These are phyloP conservation scores for Nomada hirtipes DNA, from an alignment of 2,888 invertebrate species.

Conservation along the genomic window DNA sequence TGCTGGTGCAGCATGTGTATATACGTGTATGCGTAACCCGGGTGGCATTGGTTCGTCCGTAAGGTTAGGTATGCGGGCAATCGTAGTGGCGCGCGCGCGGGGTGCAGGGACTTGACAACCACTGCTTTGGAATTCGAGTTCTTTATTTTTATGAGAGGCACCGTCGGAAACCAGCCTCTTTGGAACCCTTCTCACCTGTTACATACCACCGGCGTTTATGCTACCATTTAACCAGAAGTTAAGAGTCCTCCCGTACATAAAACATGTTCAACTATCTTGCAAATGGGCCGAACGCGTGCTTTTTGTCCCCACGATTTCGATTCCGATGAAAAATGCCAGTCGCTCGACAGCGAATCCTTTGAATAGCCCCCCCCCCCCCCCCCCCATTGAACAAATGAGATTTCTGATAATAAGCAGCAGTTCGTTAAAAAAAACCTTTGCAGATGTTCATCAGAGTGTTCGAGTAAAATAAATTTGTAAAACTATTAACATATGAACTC, in stretches of 20 bases:
- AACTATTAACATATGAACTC: background rate
- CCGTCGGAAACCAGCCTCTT: conserved; percentile 75
- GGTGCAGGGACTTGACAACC: conserved; percentile 74
- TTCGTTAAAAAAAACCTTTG: background rate
- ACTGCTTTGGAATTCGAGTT: conserved; percentile 81
- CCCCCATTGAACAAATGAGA: background rate
- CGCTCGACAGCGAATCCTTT: conserved; percentile 9
- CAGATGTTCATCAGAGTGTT: background rate
- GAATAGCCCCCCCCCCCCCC: too few species aligned
- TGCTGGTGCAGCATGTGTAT: background rate
- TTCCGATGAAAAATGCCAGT: conserved; percentile 38
- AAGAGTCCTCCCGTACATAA: conserved; percentile 64
- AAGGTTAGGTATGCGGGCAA: conserved; percentile 39
- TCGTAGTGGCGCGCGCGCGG: conserved; percentile 30
- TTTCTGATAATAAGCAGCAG: background rate
- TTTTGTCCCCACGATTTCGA: conserved; percentile 33
- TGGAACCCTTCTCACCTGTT: conserved; percentile 80
- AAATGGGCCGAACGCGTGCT: conserved; percentile 35
- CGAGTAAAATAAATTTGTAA: background rate
- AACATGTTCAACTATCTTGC: conserved; percentile 52
- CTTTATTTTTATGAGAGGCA: conserved; percentile 80
- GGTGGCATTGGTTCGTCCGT: conserved; percentile 54
- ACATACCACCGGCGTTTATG: conserved; percentile 70
- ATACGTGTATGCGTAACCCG: conserved; percentile 46
- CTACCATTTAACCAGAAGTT: conserved; percentile 72